Evolutionary conservation across 2,888 invertebrate genomes (phyloP).

Genomic region (Agriopis marginaria): DNA sequence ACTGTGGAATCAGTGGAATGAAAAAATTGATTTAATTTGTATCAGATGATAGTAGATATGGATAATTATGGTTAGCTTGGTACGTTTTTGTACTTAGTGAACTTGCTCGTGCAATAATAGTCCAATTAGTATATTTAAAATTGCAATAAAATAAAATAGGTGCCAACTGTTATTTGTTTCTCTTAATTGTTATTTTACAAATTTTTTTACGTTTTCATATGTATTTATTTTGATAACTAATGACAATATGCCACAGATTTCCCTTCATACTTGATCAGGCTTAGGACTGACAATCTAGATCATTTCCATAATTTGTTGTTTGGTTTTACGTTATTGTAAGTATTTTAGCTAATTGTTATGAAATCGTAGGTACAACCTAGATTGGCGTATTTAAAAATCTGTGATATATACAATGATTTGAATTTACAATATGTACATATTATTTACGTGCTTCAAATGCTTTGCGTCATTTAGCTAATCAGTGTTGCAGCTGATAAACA

Average conservation of each 20-base stretch:
- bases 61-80: too few relatives aligned
- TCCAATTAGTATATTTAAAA: too few relatives aligned
- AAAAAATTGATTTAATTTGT: too few relatives aligned
- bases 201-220: too few relatives aligned
- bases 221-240: too few relatives aligned
- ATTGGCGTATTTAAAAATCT: constrained; percentile 19
- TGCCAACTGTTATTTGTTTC: too few relatives aligned
- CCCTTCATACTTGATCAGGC: constrained; percentile 16
- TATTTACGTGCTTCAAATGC: neutral
- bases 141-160: too few relatives aligned
- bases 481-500: constrained; percentile 12
- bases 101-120: too few relatives aligned
- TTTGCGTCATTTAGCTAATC: neutral
- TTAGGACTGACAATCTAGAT: constrained; percentile 17
- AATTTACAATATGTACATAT: constrained; percentile 1
- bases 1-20: too few relatives aligned
- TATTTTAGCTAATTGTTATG: neutral
- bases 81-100: too few relatives aligned
- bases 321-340: neutral
- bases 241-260: neutral
- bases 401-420: constrained; percentile 14
- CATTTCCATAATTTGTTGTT: neutral
- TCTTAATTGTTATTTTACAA: too few relatives aligned
- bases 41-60: too few relatives aligned
- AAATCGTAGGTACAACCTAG: neutral